A percentile compares a stretch with the other conserved stretches of the same genome.
Conservation (phyloP, 2,888 invertebrate species). For the Athetis lepigone region DNA sequence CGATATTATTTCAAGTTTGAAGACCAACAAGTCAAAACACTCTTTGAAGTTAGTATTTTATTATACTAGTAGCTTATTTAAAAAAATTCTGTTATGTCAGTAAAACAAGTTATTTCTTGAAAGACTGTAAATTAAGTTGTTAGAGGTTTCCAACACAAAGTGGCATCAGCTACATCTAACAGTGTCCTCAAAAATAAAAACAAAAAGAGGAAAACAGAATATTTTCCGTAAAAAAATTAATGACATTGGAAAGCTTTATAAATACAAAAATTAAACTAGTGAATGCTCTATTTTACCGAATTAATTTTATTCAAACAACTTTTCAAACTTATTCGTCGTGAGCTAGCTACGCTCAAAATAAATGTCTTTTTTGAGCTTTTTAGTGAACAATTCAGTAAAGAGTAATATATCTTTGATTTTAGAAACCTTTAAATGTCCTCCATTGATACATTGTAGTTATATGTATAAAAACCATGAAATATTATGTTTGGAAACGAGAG, state of each 20-base stretch:
- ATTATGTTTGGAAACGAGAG: too few relatives aligned
- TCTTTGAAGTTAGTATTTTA: too few relatives aligned
- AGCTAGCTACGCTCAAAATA: neutral
- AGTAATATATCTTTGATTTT: too few relatives aligned
- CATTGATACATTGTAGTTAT: too few relatives aligned
- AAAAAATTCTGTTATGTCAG: too few relatives aligned
- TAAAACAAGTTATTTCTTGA: too few relatives aligned
- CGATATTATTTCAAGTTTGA: too few relatives aligned
- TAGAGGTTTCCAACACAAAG: neutral
- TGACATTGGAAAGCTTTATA: too few relatives aligned
- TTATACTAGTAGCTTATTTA: too few relatives aligned
- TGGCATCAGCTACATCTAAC: neutral
- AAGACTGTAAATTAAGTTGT: neutral
- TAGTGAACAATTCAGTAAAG: too few relatives aligned
- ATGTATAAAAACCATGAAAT: too few relatives aligned
- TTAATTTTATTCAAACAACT: slow-evolving; percentile 20
- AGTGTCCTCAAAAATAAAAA: neutral
- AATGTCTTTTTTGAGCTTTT: slow-evolving; percentile 1
- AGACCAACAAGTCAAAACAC: too few relatives aligned
- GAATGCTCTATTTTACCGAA: neutral
- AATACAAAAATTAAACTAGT: neutral
- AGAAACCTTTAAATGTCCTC: neutral
- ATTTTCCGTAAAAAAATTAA: neutral
- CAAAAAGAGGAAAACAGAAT: neutral
- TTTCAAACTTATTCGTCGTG: slow-evolving; percentile 2